Conservation (phyloP, 2,797 vertebrate genomes). For the Melanotaenia nigrans region DNA sequence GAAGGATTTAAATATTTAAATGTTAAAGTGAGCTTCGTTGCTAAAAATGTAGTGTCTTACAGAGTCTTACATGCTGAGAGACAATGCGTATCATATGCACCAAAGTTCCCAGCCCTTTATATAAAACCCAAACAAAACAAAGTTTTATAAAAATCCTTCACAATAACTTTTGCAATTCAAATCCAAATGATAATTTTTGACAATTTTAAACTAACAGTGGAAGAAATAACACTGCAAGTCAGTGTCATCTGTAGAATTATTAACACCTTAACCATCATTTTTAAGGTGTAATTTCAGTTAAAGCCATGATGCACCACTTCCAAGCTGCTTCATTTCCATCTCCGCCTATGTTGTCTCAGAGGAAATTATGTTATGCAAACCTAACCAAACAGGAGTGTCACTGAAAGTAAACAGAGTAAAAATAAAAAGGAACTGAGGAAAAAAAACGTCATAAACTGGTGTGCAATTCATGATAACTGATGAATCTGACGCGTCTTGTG, state of each 20-base stretch:
- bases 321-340: too few relatives aligned
- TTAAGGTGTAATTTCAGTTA: background rate
- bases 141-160: background rate
- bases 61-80: background rate
- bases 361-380: too few relatives aligned
- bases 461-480: background rate
- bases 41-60: background rate
- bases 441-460: background rate
- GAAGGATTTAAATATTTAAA: background rate
- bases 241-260: background rate
- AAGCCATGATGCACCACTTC: background rate
- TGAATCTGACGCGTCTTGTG: background rate
- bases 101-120: background rate
- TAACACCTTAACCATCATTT: background rate
- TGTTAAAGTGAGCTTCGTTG: too few relatives aligned
- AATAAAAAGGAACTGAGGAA: background rate
- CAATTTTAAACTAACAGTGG: background rate
- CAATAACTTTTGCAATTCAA: background rate
- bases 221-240: background rate
- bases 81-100: too few relatives aligned
- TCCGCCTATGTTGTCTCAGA: too few relatives aligned
- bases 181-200: background rate
- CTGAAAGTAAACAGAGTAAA: background rate
- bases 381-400: too few relatives aligned
- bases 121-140: background rate